These are phyloP conservation scores for Hippopotamus amphibius DNA, from an alignment of 2,113 vertebrate species.

Conservation along the genomic window DNA sequence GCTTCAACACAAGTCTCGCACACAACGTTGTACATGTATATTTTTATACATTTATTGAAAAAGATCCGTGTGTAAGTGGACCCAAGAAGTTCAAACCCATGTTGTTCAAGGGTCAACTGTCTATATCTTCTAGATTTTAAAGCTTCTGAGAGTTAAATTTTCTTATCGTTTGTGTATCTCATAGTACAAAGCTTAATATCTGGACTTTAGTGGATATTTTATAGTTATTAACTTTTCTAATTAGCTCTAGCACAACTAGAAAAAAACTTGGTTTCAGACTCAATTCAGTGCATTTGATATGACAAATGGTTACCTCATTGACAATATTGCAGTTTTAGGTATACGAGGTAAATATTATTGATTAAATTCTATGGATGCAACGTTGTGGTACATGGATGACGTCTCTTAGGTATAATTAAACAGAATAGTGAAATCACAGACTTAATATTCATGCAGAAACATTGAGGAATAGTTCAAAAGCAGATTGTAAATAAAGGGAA, in stretches of 20 bases:
- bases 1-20: neutral
- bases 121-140: neutral
- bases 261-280: neutral
- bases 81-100: neutral
- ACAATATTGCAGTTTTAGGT: neutral
- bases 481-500: neutral
- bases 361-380: neutral
- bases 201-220: neutral
- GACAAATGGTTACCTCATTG: neutral
- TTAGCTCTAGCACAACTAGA: neutral
- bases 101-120: neutral
- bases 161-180: neutral
- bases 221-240: neutral
- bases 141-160: neutral
- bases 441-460: neutral
- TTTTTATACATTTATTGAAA: neutral
- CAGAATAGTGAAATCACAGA: neutral
- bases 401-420: neutral
- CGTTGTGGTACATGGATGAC: neutral
- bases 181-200: neutral
- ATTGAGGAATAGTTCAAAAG: neutral
- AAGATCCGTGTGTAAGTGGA: neutral
- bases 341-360: neutral
- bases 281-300: neutral
- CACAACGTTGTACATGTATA: neutral